Conservation (phyloP, 2,797 vertebrate genomes). For the Esox lucius region DNA sequence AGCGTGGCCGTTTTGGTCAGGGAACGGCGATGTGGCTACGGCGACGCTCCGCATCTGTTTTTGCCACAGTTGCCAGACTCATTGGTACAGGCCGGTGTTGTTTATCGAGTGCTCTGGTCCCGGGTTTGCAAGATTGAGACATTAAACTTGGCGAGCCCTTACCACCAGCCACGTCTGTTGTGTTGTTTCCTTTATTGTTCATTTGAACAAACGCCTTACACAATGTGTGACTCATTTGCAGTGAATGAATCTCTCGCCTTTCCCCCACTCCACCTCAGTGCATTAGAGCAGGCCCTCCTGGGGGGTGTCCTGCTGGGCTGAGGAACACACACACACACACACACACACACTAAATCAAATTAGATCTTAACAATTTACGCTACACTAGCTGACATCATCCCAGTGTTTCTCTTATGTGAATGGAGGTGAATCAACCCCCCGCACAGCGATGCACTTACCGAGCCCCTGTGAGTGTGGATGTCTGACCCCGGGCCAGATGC, state of each 20-base stretch:
- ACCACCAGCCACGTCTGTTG: background rate
- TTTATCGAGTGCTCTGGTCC: background rate
- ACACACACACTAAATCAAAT: constrained; percentile 1
- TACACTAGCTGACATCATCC: constrained; percentile 15
- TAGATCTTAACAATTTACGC: constrained; percentile 13
- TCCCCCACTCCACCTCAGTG: background rate
- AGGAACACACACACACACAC: constrained; percentile 9
- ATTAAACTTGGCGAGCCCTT: background rate
- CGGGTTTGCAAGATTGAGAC: background rate
- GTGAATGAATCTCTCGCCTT: background rate
- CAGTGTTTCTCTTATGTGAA: constrained; percentile 12
- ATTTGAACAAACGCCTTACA: background rate
- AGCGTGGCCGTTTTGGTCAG: background rate
- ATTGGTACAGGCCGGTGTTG: background rate
- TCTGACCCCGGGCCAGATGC: background rate
- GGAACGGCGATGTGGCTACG: too few relatives aligned
- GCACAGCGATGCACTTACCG: background rate
- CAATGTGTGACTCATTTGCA: background rate
- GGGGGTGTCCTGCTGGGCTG: background rate
- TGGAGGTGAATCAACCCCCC: background rate
- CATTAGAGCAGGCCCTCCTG: background rate
- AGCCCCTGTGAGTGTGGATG: background rate
- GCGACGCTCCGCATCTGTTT: background rate
- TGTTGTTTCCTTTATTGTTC: background rate
- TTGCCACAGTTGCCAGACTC: background rate